Conservation (phyloP, 2,113 vertebrate species). For the Thymallus thymallus region DNA sequence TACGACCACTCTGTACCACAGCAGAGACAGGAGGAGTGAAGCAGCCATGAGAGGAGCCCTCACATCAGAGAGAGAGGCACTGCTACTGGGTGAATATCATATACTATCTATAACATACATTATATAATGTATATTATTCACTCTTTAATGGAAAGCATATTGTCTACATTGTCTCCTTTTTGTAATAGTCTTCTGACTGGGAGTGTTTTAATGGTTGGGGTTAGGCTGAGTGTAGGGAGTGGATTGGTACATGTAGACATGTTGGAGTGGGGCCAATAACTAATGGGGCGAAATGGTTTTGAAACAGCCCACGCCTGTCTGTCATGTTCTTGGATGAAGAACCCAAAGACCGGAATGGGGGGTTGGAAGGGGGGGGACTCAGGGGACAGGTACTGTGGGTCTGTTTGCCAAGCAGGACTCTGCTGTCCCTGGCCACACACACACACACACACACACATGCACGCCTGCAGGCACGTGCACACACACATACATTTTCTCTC, state of each 20-base stretch:
- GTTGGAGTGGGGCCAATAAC: background rate
- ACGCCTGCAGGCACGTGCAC: conserved; percentile 6
- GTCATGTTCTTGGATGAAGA: background rate
- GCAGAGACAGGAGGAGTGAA: conserved; percentile 79
- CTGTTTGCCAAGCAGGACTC: background rate
- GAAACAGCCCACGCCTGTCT: background rate
- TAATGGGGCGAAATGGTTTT: background rate
- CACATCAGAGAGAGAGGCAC: conserved; percentile 86
- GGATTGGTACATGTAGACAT: background rate
- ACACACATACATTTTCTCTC: conserved; percentile 12
- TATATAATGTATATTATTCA: too few relatives aligned
- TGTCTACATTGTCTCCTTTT: too few relatives aligned
- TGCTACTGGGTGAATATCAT: conserved; percentile 82
- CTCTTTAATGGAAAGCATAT: too few relatives aligned
- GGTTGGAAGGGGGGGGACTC: background rate
- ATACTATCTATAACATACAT: background rate
- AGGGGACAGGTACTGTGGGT: background rate
- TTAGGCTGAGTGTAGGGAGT: too few relatives aligned
- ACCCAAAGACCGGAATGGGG: background rate
- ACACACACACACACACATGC: background rate
- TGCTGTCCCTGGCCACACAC: background rate
- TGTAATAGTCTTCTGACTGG: too few relatives aligned
- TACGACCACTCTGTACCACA: conserved; percentile 73
- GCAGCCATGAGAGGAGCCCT: conserved; percentile 71
- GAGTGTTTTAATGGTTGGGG: too few relatives aligned